Percentiles rank a stretch among this genome's conserved stretches.
These are phyloP conservation scores for Ursus arctos DNA, from an alignment of 2,113 vertebrate species.

Conservation along the genomic window DNA sequence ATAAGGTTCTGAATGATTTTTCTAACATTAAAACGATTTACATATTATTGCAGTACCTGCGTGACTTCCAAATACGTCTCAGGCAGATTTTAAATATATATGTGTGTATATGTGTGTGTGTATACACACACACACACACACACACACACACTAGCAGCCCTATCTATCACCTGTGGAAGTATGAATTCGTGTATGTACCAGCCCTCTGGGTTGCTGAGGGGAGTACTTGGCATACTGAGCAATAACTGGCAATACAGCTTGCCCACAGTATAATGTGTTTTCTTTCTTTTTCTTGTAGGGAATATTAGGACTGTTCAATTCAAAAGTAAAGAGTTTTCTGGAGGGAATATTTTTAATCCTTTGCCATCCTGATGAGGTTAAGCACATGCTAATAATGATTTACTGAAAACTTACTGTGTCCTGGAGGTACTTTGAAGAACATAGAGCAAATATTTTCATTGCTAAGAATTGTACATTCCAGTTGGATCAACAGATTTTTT, in stretches of 20 bases:
- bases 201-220: neutral
- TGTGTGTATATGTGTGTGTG: too few species aligned
- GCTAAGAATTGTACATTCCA: neutral
- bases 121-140: neutral
- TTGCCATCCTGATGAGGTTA: neutral
- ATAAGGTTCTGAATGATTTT: neutral
- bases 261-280: neutral
- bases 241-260: neutral
- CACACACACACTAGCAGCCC: neutral
- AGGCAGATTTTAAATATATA: neutral
- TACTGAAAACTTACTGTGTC: neutral
- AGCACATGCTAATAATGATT: neutral
- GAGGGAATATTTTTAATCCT: neutral
- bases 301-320: neutral
- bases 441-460: neutral
- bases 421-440: neutral
- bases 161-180: neutral
- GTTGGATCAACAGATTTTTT: neutral
- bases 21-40: neutral
- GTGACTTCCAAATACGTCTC: neutral
- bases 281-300: neutral
- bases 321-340: neutral
- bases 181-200: neutral
- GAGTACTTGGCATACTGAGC: neutral
- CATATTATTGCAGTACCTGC: neutral